Evolutionary conservation across 2,797 vertebrate genomes (phyloP).

Genomic region (Agapornis canus): DNA sequence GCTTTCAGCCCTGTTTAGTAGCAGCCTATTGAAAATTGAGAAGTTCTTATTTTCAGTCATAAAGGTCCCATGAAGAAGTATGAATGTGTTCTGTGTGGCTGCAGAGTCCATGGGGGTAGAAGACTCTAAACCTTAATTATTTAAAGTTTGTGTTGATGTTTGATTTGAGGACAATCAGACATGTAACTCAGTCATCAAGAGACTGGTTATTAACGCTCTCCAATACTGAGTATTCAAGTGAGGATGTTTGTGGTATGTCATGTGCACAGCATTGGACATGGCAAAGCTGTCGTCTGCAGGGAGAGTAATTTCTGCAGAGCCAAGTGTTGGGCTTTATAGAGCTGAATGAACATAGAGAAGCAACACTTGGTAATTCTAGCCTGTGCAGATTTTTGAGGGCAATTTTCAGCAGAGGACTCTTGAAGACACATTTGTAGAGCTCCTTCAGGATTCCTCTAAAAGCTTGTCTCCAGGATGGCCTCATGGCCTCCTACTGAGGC

Average conservation of each 20-base stretch:
- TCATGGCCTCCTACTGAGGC: not conserved
- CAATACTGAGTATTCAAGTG: not conserved
- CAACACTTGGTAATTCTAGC: not conserved
- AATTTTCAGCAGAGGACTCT: not conserved
- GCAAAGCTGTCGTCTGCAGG: not conserved
- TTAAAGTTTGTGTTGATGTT: not conserved
- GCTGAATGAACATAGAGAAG: not conserved
- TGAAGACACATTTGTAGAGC: not conserved
- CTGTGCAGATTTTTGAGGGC: not conserved
- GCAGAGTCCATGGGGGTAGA: not conserved
- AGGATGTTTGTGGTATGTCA: not conserved
- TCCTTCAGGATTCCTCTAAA: not conserved
- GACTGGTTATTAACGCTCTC: not conserved
- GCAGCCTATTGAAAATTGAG: not conserved
- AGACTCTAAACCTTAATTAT: not conserved
- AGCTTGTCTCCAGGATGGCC: not conserved
- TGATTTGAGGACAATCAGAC: not conserved
- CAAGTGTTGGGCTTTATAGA: not conserved
- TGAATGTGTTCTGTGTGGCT: not conserved
- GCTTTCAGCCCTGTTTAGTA: not conserved
- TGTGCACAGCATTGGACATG: rapidly evolving
- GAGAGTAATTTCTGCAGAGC: not conserved
- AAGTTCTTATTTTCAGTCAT: not conserved
- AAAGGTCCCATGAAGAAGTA: not conserved
- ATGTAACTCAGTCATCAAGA: rapidly evolving